These are phyloP conservation scores for Mylabris sibirica DNA, from an alignment of 2,888 invertebrate genomes.

Conservation along the genomic window DNA sequence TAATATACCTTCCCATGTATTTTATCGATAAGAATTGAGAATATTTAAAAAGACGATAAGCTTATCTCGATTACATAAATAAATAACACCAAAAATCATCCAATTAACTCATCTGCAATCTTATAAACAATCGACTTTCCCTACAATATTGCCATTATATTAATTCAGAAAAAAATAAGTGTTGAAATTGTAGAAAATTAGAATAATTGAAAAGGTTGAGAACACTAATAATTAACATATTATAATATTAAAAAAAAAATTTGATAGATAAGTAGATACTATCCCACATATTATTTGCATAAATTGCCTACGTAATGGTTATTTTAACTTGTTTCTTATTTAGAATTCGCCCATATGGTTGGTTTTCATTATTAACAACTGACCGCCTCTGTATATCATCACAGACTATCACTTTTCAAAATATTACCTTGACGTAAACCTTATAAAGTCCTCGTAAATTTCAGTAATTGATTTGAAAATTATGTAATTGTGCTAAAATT, in stretches of 20 bases:
- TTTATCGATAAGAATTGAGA: neutral
- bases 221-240: neutral
- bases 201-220: conserved; percentile 5
- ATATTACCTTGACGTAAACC: neutral
- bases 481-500: neutral
- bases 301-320: neutral
- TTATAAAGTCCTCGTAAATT: neutral
- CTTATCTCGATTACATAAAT: neutral
- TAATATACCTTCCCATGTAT: neutral
- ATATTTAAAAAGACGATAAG: neutral
- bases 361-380: neutral
- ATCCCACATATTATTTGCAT: conserved; percentile 5
- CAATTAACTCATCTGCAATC: neutral
- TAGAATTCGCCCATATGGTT: neutral
- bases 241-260: neutral
- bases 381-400: neutral
- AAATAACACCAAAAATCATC: neutral
- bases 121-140: neutral
- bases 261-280: neutral
- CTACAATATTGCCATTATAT: neutral
- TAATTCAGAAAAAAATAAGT: neutral
- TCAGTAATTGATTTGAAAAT: neutral
- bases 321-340: neutral
- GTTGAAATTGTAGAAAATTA: neutral
- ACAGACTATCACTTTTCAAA: neutral